Percentiles rank a stretch among this genome's conserved stretches.
phyloP scores from a whole-genome alignment of 2,113 vertebrate species.

The Misgurnus anguillicaudatus region DNA sequence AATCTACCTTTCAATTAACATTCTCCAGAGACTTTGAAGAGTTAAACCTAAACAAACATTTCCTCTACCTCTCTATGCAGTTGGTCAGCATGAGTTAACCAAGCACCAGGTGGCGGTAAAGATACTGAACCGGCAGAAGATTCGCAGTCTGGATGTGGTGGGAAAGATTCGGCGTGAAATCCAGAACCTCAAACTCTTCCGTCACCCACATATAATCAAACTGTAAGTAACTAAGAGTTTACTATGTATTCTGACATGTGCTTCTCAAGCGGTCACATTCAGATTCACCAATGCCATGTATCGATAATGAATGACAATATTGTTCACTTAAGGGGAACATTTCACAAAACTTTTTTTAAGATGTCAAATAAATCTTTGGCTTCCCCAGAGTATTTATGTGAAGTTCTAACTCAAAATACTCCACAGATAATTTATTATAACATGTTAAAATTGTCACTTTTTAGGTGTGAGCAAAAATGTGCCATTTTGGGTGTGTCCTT shows the following conservation, averaged over 20 bases:
- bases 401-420: too few species aligned
- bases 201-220: slow-evolving; percentile 99
- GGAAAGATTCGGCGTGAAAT: slow-evolving; percentile 98
- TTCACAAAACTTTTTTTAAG: too few species aligned
- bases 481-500: too few species aligned
- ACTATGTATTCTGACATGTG: background rate
- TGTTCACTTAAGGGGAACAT: background rate
- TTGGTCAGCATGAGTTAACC: slow-evolving; percentile 95
- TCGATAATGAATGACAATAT: too few species aligned
- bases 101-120: slow-evolving; percentile 98
- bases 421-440: too few species aligned
- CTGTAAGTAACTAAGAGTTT: slow-evolving; percentile 81
- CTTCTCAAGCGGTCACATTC: background rate
- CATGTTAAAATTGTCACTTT: too few species aligned
- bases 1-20: background rate
- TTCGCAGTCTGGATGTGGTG: slow-evolving; percentile 97
- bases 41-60: background rate
- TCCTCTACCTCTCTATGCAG: slow-evolving; percentile 63
- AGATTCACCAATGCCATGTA: too few species aligned
- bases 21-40: background rate
- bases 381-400: too few species aligned
- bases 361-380: too few species aligned
- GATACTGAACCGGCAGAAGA: slow-evolving; percentile 97
- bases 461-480: too few species aligned
- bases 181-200: slow-evolving; percentile 98